phyloP scores from a whole-genome alignment of 2,888 invertebrate genomes.

The Leucania comma region DNA sequence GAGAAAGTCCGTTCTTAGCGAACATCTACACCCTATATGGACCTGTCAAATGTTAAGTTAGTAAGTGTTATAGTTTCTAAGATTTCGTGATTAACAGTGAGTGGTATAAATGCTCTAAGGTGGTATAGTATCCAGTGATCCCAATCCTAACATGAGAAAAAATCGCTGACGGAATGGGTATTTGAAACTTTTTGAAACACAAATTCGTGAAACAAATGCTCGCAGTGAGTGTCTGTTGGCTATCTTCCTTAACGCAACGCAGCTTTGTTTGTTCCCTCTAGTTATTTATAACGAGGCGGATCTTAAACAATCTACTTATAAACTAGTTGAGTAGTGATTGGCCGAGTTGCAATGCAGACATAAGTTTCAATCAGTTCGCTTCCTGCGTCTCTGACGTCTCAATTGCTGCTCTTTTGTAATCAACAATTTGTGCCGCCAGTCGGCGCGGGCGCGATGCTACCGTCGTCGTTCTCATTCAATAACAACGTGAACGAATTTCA shows the following conservation, averaged over 20 bases:
- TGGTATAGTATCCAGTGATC: background rate
- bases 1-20: too few species aligned
- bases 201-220: background rate
- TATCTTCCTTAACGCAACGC: conserved; percentile 30
- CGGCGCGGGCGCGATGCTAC: conserved; percentile 80
- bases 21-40: too few species aligned
- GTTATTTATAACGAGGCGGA: conserved; percentile 66
- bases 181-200: background rate
- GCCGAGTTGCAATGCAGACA: conserved; percentile 76
- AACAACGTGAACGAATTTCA: conserved; percentile 84
- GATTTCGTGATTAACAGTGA: too few species aligned
- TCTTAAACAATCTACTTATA: conserved; percentile 66
- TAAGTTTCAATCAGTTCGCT: conserved; percentile 87
- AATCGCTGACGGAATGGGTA: too few species aligned
- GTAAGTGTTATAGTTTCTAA: too few species aligned
- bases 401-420: conserved; percentile 90
- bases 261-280: conserved; percentile 44
- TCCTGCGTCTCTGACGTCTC: conserved; percentile 88
- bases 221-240: background rate
- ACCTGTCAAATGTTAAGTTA: too few species aligned
- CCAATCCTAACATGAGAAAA: background rate
- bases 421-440: conserved; percentile 87
- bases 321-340: conserved; percentile 70
- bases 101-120: too few species aligned
- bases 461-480: conserved; percentile 81